Evolutionary conservation across 2,797 vertebrate species (phyloP).

Genomic region (Morus bassanus): DNA sequence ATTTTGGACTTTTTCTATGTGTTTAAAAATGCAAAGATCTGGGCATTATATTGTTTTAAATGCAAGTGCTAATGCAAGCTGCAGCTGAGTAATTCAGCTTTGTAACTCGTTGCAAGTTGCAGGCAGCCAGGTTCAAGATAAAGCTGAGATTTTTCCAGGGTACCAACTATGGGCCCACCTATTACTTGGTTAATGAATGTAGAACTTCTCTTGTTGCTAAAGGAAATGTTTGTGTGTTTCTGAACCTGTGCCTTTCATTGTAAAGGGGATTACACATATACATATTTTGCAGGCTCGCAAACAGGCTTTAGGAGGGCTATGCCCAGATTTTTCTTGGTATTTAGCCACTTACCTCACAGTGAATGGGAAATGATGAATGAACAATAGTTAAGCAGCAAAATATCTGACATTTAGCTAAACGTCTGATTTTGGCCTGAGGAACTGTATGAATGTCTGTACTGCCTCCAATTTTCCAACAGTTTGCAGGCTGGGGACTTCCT

Average conservation of each 20-base stretch:
- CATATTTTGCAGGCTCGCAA: not conserved
- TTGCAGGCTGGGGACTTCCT: not conserved
- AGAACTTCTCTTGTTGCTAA: not conserved
- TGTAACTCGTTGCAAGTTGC: not conserved
- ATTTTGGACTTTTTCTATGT: too few relatives aligned
- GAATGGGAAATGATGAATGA: not conserved
- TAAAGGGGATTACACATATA: fast-evolving
- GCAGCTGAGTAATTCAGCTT: not conserved
- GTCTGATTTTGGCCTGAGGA: not conserved
- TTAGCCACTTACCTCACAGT: not conserved
- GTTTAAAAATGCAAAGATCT: not conserved
- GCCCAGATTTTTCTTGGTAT: not conserved
- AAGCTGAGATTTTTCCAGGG: not conserved
- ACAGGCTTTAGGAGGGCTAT: not conserved
- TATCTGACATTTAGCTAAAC: not conserved
- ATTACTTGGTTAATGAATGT: not conserved
- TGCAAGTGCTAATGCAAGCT: too few relatives aligned
- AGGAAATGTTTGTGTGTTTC: not conserved
- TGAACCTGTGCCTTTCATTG: not conserved
- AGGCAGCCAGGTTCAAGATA: not conserved
- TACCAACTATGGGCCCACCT: too few relatives aligned
- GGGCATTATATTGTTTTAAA: not conserved
- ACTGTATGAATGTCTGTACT: not conserved
- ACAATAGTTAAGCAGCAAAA: not conserved
- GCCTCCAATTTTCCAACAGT: not conserved